Evolutionary conservation across 2,888 invertebrate genomes (phyloP), one percentile per base, ranked within the genome.

Genomic region (Nyleta sp.): DNA sequence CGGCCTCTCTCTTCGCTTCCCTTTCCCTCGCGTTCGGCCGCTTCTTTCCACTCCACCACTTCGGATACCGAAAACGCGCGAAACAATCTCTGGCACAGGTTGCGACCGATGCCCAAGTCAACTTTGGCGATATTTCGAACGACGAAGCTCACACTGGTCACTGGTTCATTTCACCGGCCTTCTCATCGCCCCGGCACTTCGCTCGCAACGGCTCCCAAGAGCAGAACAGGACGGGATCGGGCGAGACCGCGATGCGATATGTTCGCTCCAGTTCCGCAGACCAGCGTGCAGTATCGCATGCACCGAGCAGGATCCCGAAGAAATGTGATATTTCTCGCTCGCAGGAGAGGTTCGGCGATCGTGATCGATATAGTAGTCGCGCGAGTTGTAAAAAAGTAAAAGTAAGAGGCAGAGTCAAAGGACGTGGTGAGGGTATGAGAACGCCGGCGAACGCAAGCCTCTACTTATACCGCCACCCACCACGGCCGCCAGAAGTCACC

Each of bases 391-490:
- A 85, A 85, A 59, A 86, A 85, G 89, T 87, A 89, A 88, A 88
- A 88, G 89, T 89, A 87, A 88, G 87, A 89, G 88, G 87, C 87
- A 85, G 80, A 81, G 87, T 84, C 86, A 87, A 89, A 87, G 88
- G 86, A 89, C 87, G 88, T 88, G 87, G 89, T 89, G 89, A 89
- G 89, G 89, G 89, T 89, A 89, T 89, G 89, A 88, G 89, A 87
- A 89, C 88, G 87, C 84, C 87, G 87, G 88, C 86, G 87, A 88
- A 87, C 81, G 85, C 88, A 88, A 85, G 85, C 89, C 88, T 88
- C 88, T 89, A 89, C 89, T 89, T 89, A 89, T 89, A 89, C 88
- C 83, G 84, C 89, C 89, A 89, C 89, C 89, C 89, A 89, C 89
- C 89, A 89, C 86, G 84, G 84, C 80, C 81, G 78, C 85, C 84